Evolutionary conservation across 2,113 vertebrate species (phyloP), one percentile per base, ranked within the genome.

Genomic region (Crypturellus undulatus): DNA sequence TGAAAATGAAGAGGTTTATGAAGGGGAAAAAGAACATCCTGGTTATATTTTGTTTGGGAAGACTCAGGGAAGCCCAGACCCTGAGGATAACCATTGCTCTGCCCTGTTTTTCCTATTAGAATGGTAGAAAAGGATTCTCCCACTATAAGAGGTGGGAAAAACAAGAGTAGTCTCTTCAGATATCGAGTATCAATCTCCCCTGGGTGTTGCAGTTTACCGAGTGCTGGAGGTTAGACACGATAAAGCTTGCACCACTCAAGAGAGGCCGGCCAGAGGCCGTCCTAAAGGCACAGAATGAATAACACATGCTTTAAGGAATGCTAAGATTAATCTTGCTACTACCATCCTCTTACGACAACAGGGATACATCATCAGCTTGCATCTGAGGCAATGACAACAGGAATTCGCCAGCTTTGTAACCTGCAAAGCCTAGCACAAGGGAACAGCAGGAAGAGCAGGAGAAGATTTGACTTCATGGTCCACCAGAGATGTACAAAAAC

Each of bases 121-220:
- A 70, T n/a, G 38, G 80, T 43, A 82, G 87, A 54, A 69, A 87
- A 43, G 17, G 2, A 1, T 5, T 72, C 73, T 34, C 15, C 28
- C 10, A 59, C 54, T 16, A 32, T 18, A 30, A 89, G 38, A 67
- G 25, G 63, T 16, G 0, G 36, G 47, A 42, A 87, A 76, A 78
- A 83, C 56, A 67, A 1, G 12, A 83, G 51, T 78, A 89, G 95
- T 94, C 9, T 0, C 64, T 93, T 92, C 72, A 3, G 1, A 84
- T 56, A 25, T 89, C 73, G 80, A 93, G 64, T 75, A 86, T 84
- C 95, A 89, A 87, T 73, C 80, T 88, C 86, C 80, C 86, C 47
- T 92, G 91, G 73, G 80, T 94, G 92, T 77, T 89, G 88, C 89
- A 93, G 86, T 86, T 96, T 94, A 85, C 86, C 88, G 69, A 56